phyloP scores from a whole-genome alignment of 2,797 vertebrate species.

The Merluccius polli region DNA sequence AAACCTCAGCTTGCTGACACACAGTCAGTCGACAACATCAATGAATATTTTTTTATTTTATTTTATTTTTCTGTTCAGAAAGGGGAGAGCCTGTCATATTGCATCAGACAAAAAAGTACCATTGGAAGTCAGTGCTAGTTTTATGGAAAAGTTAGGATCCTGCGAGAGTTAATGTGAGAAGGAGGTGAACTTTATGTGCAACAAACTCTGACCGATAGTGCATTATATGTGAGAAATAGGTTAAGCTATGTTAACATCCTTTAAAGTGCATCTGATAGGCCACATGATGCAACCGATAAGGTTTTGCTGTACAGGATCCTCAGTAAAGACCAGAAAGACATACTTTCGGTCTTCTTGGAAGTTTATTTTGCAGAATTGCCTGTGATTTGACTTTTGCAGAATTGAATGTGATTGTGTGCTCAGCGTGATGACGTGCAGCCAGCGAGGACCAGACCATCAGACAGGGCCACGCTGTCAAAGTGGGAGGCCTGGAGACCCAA shows the following conservation, averaged over 20 bases:
- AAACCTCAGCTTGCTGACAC: slow-evolving; percentile 74
- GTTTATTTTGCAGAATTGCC: neutral
- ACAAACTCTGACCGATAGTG: slow-evolving; percentile 10
- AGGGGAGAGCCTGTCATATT: slow-evolving; percentile 64
- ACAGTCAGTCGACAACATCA: slow-evolving; percentile 75
- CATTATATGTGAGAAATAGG: neutral
- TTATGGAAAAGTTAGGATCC: slow-evolving; percentile 35
- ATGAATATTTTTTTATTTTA: slow-evolving; percentile 58
- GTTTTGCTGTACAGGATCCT: neutral
- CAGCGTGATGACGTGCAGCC: slow-evolving; percentile 17
- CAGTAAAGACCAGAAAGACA: neutral
- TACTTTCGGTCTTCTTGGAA: neutral
- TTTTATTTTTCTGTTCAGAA: slow-evolving; percentile 36
- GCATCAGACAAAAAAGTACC: slow-evolving; percentile 59
- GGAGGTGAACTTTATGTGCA: slow-evolving; percentile 11
- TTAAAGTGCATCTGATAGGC: neutral
- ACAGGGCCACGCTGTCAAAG: slow-evolving; percentile 43
- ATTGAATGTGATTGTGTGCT: neutral
- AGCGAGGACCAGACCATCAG: slow-evolving; percentile 23
- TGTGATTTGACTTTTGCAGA: neutral
- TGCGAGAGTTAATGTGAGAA: slow-evolving; percentile 13
- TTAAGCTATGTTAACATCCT: neutral
- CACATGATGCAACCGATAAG: neutral
- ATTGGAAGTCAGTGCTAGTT: slow-evolving; percentile 43
- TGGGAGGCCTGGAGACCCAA: slow-evolving; percentile 50